phyloP scores from a whole-genome alignment of 2,113 vertebrate genomes.

The Pitta sordida region DNA sequence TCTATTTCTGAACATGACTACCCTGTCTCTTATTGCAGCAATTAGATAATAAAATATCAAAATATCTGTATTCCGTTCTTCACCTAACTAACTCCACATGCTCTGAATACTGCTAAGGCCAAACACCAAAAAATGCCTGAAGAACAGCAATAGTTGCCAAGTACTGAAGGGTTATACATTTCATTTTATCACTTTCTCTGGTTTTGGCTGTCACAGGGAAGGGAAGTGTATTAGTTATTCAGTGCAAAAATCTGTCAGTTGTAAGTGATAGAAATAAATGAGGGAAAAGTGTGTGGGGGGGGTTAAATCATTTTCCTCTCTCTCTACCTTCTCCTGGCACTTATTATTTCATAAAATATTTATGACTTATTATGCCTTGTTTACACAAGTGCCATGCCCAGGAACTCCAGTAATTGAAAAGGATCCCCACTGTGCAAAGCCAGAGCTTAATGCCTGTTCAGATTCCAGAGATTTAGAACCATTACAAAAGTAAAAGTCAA shows the following conservation, averaged over 20 bases:
- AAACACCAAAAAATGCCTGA: not conserved
- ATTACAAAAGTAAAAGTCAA: not conserved
- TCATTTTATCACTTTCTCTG: not conserved
- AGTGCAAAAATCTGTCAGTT: not conserved
- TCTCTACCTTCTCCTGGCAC: not conserved
- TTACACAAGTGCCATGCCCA: accelerated
- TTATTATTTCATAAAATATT: not conserved
- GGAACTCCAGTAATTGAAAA: not conserved
- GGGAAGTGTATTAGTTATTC: not conserved
- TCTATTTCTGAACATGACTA: not conserved
- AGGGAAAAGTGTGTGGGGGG: not conserved
- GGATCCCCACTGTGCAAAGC: not conserved
- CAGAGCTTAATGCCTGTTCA: not conserved
- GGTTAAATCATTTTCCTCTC: not conserved
- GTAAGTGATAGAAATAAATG: not conserved
- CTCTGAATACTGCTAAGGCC: not conserved
- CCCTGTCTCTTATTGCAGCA: not conserved
- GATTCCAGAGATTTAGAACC: not conserved
- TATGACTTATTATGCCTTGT: not conserved
- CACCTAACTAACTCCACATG: not conserved
- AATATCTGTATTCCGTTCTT: not conserved
- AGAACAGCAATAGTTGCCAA: not conserved
- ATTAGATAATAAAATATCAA: not conserved
- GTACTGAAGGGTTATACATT: not conserved
- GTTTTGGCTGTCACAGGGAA: not conserved